Conservation (phyloP, 2,113 vertebrate genomes). For the Hirundichthys speculiger region DNA sequence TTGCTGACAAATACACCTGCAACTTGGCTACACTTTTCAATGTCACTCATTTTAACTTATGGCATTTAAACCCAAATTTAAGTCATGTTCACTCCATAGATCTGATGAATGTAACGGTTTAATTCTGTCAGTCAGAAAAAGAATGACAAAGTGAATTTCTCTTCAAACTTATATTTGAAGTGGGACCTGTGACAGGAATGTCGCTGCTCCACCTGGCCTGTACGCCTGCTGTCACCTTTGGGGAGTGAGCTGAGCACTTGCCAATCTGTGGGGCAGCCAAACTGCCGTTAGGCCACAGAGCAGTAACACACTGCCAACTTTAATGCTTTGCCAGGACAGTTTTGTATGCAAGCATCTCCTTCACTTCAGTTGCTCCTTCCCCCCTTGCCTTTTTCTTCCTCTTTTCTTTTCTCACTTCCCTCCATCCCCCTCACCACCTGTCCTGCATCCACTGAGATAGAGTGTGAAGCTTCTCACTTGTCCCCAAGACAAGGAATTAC, state of each 20-base stretch:
- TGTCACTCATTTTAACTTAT: too few species aligned
- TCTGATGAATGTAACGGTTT: too few species aligned
- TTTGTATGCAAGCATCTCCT: slow-evolving; percentile 49
- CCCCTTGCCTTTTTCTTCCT: slow-evolving; percentile 12
- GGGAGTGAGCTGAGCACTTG: slow-evolving; percentile 44
- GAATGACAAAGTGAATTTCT: slow-evolving; percentile 12
- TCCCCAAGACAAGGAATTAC: slow-evolving; percentile 44
- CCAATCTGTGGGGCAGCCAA: slow-evolving; percentile 54
- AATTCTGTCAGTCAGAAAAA: slow-evolving; percentile 9
- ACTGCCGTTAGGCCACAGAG: slow-evolving; percentile 42
- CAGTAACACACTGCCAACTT: slow-evolving; percentile 47
- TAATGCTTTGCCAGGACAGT: slow-evolving; percentile 44
- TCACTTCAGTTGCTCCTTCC: slow-evolving; percentile 17
- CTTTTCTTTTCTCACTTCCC: slow-evolving; percentile 45
- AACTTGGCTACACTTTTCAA: too few species aligned
- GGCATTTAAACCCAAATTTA: too few species aligned
- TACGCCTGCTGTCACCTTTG: slow-evolving; percentile 62
- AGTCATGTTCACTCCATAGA: too few species aligned
- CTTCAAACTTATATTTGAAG: slow-evolving; percentile 38
- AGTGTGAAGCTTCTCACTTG: slow-evolving; percentile 65
- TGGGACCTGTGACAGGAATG: slow-evolving; percentile 50
- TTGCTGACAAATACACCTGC: too few species aligned
- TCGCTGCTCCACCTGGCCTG: slow-evolving; percentile 60
- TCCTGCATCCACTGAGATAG: slow-evolving; percentile 39
- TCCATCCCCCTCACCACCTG: slow-evolving; percentile 65